Evolutionary conservation across 2,888 invertebrate species (phyloP), one percentile per base, ranked within the genome.

Genomic region (Carcina quercana): DNA sequence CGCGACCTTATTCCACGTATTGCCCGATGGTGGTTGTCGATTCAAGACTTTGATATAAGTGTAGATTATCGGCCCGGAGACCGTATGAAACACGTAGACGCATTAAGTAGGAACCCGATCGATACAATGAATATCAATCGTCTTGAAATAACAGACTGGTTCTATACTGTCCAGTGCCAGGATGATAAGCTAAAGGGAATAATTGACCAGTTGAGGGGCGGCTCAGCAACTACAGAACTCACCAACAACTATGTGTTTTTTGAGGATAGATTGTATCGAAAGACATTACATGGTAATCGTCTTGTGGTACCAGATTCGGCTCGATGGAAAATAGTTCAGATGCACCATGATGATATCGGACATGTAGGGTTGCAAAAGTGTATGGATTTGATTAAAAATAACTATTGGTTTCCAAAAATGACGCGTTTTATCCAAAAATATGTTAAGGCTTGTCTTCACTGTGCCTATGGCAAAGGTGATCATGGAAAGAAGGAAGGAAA

Each of bases 321-420:
- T 15, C 35, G 53, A 6, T 65, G 56, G 47, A 56, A 38, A 32
- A 30, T 62, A 3, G 8, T 56, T 1, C 53, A 53, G 22, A 58
- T 49, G 48, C 43, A 49, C 25, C 61, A 59, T 31, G 59, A 62
- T 35, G 47, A 59, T 1, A 52, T 60, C n/a, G 60, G 61, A 1
- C 56, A 63, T 30, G 34, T 50, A n/a, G 50, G 50, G 0, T 32
- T 52, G 2, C 32, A 53, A n/a, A 32, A 38, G 8, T 50, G 49
- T 25, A 19, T n/a, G 10, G 42, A 47, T 3, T 10, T 54, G 5
- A 50, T 61, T 8, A 61, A 59, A 40, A 35, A 30, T 1, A 43
- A 45, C 1, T 59, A 37, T 29, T 59, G 60, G 59, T 61, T 60
- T 30, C 42, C 48, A 6, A 51, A 48, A 35, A 51, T 57, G 50